Evolutionary conservation across 2,113 vertebrate species (phyloP).

Genomic region (Melanotaenia duboulayi): DNA sequence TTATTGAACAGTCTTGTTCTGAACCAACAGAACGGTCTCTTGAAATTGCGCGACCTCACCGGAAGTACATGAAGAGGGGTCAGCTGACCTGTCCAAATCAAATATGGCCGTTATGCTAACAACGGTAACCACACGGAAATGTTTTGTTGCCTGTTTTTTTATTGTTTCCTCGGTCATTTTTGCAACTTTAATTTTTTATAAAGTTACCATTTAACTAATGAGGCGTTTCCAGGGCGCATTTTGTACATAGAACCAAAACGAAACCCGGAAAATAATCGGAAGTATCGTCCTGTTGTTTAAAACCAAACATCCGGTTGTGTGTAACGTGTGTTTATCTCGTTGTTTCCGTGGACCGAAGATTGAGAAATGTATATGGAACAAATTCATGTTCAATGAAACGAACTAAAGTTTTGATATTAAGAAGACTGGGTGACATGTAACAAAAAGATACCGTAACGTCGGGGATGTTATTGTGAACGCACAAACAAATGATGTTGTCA

Average conservation of each 20-base stretch:
- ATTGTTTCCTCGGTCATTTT: fast-evolving
- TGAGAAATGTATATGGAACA: neutral
- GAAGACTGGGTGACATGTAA: too few relatives aligned
- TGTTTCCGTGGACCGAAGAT: neutral
- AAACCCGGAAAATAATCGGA: conserved; percentile 50
- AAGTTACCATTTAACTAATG: fast-evolving
- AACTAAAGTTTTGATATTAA: too few relatives aligned
- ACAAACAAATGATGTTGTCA: conserved; percentile 46
- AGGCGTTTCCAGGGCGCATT: neutral
- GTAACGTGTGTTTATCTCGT: conserved; percentile 43
- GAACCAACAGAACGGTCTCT: neutral
- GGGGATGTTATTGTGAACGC: neutral
- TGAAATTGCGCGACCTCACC: neutral
- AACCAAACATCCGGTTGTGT: conserved; percentile 72
- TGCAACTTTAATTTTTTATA: fast-evolving
- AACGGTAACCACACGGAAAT: neutral
- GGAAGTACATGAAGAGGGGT: neutral
- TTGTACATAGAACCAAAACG: neutral
- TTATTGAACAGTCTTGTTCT: too few relatives aligned
- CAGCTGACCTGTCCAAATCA: conserved; percentile 61
- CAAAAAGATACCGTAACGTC: conserved; percentile 34
- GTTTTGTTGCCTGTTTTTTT: neutral
- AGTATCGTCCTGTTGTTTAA: conserved; percentile 56
- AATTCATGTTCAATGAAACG: too few relatives aligned
- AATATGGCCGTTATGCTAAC: conserved; percentile 54